Evolutionary conservation across 2,113 vertebrate species (phyloP).

Genomic region (Maccullochella peelii): DNA sequence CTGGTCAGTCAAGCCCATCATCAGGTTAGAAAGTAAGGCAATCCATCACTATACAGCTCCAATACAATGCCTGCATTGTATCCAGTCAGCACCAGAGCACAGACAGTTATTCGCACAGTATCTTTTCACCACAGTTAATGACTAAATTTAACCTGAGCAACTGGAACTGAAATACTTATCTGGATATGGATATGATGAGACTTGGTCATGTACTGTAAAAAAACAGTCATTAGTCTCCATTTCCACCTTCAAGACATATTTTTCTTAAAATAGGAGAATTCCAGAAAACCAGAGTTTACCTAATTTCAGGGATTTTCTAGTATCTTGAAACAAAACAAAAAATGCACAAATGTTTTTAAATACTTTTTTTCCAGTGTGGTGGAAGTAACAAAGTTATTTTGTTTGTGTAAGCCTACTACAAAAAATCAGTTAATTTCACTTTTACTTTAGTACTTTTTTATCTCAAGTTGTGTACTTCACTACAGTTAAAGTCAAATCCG

Average conservation of each 20-base stretch:
- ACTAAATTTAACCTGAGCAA: background rate
- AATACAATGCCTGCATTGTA: constrained; percentile 17
- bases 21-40: constrained; percentile 48
- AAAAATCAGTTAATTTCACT: too few relatives aligned
- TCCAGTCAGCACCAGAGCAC: constrained; percentile 4
- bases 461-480: background rate
- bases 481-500: background rate
- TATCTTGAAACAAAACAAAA: background rate
- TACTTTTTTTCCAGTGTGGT: too few relatives aligned
- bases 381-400: too few relatives aligned
- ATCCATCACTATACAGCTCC: constrained; percentile 57
- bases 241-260: background rate
- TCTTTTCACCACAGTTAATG: background rate
- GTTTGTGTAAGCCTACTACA: too few relatives aligned
- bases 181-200: background rate
- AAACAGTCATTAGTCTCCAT: background rate
- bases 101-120: background rate
- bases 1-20: constrained; percentile 64
- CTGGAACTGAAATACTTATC: background rate
- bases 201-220: background rate
- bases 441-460: too few relatives aligned
- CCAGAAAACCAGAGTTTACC: background rate
- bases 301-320: background rate
- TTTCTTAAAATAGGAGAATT: background rate
- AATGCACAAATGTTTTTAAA: too few relatives aligned